Evolutionary conservation across 2,797 vertebrate species (phyloP), one percentile per base, ranked within the genome.

Genomic region (Gobio occitaniae): DNA sequence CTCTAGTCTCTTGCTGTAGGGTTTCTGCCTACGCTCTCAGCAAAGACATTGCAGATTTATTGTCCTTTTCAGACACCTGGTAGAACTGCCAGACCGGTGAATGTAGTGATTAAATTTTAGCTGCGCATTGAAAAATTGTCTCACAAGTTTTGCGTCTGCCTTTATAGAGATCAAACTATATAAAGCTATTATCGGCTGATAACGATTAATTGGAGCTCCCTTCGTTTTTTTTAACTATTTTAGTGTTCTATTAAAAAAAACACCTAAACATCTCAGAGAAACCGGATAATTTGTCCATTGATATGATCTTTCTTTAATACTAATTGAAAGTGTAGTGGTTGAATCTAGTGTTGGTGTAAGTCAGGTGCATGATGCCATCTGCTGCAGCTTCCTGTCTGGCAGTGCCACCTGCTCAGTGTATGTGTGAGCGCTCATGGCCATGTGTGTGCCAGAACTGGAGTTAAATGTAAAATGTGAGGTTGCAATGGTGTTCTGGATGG

Each of bases 261-360:
- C 1, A 3, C 0, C 29, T 44, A 25, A 44, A 44, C 38, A 38
- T 38, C 50, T 75, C 5, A 2, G 48, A 54, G 38, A 19, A n/a
- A 63, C n/a, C 32, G 41, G 21, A 69, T 74, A 65, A 61, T 86
- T 77, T 83, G 36, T 36, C 36, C 3, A 16, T 36, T 16, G 68
- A 77, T 59, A 79, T 88, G 0, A 78, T 78, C 38, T 78, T 44
- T 78, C n/a, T 78, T 82, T 72, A 71, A 74, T 79, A 41, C 78
- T 38, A 50, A 79, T 59, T 38, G 61, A 85, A 86, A 74, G 79
- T 81, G 36, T 84, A 72, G 65, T 52, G 61, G 83, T 78, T 86
- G 17, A 87, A 79, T 83, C 61, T 76, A 75, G 72, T 86, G 32
- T 78, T 84, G 59, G 66, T 84, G 44, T 72, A 63, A 79, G 65